phyloP scores from a whole-genome alignment of 2,797 vertebrate genomes.

The Enteromius viviparus region DNA sequence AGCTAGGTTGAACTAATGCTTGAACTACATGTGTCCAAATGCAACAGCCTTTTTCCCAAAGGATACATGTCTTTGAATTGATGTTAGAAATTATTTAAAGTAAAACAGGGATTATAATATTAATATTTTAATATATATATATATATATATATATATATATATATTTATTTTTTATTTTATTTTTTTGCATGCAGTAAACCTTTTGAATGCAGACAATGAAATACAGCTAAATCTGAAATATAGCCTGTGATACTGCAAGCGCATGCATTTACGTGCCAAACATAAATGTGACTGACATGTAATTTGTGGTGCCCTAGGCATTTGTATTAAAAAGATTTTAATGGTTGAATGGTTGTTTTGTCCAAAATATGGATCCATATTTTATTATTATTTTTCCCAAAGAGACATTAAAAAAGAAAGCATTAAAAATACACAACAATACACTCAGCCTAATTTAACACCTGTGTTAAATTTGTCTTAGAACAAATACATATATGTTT shows the following conservation, averaged over 20 bases:
- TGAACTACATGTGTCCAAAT: slow-evolving; percentile 8
- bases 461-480: too few species aligned
- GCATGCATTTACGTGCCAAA: not conserved
- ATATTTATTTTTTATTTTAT: too few species aligned
- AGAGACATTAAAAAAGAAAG: too few species aligned
- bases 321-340: not conserved
- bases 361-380: not conserved
- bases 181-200: not conserved
- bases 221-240: not conserved
- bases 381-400: not conserved
- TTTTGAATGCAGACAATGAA: not conserved
- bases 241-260: not conserved
- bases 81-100: not conserved
- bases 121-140: too few species aligned
- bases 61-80: not conserved
- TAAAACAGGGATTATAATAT: not conserved
- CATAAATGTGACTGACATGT: not conserved
- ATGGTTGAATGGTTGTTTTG: not conserved
- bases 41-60: not conserved
- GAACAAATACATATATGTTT: not conserved
- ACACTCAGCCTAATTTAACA: not conserved
- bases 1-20: slow-evolving; percentile 8
- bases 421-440: not conserved
- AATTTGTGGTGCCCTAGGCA: not conserved
- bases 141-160: too few species aligned